Evolutionary conservation across 2,113 vertebrate genomes (phyloP).

Genomic region (Ophthalmolycus amberensis): DNA sequence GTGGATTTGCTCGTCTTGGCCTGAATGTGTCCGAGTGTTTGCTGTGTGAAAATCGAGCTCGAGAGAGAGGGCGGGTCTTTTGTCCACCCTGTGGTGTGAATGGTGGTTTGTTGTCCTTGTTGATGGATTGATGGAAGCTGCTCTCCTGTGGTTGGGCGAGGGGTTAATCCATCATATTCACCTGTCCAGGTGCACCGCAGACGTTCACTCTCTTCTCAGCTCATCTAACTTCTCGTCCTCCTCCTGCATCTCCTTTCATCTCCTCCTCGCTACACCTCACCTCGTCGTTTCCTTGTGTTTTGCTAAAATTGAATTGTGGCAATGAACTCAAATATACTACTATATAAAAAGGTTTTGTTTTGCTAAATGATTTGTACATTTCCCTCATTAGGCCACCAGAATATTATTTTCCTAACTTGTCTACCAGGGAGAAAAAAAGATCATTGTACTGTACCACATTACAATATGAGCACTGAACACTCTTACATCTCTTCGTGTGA

Average conservation of each 20-base stretch:
- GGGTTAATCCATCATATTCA: conserved; percentile 72
- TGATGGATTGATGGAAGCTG: conserved; percentile 72
- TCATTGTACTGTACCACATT: too few species aligned
- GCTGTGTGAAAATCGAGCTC: conserved; percentile 17
- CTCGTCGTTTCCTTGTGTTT: neutral
- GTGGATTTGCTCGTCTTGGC: conserved; percentile 3
- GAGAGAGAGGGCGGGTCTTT: conserved; percentile 29
- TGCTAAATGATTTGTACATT: neutral
- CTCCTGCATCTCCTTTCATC: conserved; percentile 2
- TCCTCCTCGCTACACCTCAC: neutral
- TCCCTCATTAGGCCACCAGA: neutral
- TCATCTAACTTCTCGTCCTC: conserved; percentile 17
- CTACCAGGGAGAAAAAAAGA: neutral
- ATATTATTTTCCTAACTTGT: neutral
- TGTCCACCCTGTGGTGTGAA: conserved; percentile 73
- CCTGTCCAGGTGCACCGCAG: conserved; percentile 48
- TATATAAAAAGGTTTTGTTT: neutral
- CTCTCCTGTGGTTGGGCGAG: conserved; percentile 70
- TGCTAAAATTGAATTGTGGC: neutral
- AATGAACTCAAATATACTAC: neutral
- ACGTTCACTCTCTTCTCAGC: conserved; percentile 33
- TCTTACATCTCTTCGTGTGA: neutral
- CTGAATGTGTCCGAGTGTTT: neutral
- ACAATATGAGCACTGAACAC: neutral
- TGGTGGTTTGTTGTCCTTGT: conserved; percentile 61